Base-by-base conservation (phyloP, 2,888 invertebrate species). In the Scaeva pyrastri region DNA sequence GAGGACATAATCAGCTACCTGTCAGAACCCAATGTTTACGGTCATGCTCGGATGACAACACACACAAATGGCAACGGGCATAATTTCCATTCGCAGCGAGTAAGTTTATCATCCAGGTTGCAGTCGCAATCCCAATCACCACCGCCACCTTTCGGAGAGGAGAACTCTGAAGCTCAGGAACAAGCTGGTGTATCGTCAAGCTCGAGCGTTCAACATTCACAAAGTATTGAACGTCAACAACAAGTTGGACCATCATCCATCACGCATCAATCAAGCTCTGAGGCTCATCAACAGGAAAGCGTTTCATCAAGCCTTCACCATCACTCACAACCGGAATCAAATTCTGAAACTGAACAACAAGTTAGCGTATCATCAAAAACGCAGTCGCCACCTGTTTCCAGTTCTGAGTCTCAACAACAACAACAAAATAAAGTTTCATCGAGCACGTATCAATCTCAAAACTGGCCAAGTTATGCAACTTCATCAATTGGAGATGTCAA, bases 11-110 rank as follows among this genome's bases (percentile, higher is more conserved):
- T 43, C 6, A 31, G 19, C 0, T 75, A 75, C 45, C 0, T 56
- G 43, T 45, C 74, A 1, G 64, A 43, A 6, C 74, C 74, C 0
- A 21, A 64, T 21, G 14, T 21, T 5, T 43, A n/a, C 8, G 52
- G 68, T 23, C 68, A 68, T 10, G 52, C 11, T 1, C 50, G 23
- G n/a, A 39, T 2, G 39, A 52, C 12, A 23, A 10, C 52, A 21
- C 2, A 50, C 5, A 36, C 36, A 50, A 66, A 48, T 66, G 48
- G 31, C 7, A 66, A 66, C 19, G 8, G 16, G 2, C 19, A 6
- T 6, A 8, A 21, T n/a, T 68, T 52, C 23, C 14, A 68, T 52
- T 50, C 50, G 1, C 64, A 64, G 26, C n/a, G 23, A 45, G 4
- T 64, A 6, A 14, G 36, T 14, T 14, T 66, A 7, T 50, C 50